phyloP scores from a whole-genome alignment of 2,888 invertebrate species.

The Ramazzottius varieornatus region DNA sequence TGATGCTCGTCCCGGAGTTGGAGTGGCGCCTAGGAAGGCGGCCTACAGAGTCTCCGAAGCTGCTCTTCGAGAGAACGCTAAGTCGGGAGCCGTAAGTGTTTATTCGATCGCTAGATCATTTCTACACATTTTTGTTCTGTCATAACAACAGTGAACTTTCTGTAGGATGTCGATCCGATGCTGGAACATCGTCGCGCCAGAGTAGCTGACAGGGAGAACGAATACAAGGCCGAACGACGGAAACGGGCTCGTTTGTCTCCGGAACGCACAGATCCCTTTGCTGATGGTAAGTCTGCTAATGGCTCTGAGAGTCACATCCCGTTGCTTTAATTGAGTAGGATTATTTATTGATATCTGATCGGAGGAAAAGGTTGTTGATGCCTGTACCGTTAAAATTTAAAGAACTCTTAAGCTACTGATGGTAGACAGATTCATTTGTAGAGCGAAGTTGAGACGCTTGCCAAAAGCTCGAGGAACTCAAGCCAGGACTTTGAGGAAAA shows the following conservation, averaged over 20 bases:
- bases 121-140: not conserved
- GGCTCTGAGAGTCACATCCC: not conserved
- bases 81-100: not conserved
- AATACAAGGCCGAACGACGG: conserved; percentile 64
- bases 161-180: conserved; percentile 70
- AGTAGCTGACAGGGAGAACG: conserved; percentile 85
- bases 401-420: not conserved
- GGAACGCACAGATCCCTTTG: conserved; percentile 84
- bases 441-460: too few species aligned
- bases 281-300: conserved; percentile 48
- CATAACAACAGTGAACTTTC: too few species aligned
- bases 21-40: not conserved
- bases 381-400: not conserved
- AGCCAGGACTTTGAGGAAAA: too few species aligned
- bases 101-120: not conserved
- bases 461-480: too few species aligned
- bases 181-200: conserved; percentile 67
- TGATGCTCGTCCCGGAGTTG: not conserved
- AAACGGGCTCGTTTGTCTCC: conserved; percentile 63
- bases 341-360: not conserved
- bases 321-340: not conserved
- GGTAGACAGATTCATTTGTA: conserved; percentile 4
- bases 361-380: not conserved
- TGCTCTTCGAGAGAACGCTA: not conserved
- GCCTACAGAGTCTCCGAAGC: not conserved